These are phyloP conservation scores for Schmidtea mediterranea DNA, from an alignment of 1,140 invertebrate genomes.

Conservation along the genomic window DNA sequence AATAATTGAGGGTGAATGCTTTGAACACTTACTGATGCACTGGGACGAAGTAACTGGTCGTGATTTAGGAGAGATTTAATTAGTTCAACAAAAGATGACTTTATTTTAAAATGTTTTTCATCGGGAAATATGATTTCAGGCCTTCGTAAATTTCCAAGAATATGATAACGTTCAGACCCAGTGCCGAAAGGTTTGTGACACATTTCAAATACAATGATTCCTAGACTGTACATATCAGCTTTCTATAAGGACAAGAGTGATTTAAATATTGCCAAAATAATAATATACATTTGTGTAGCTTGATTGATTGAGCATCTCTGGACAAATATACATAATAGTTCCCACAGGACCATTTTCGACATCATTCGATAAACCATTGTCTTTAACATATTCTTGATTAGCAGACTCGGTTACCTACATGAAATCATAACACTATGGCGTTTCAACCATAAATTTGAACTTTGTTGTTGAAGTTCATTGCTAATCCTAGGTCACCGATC, in stretches of 20 bases:
- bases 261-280: not conserved
- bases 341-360: conserved; percentile 49
- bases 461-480: conserved; percentile 38
- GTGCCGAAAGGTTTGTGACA: conserved; percentile 50
- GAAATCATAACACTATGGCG: no score
- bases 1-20: no score
- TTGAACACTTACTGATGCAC: no score
- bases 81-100: no score
- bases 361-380: conserved; percentile 12
- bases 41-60: no score
- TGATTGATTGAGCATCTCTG: conserved; percentile 41
- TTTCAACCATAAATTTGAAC: conserved; percentile 16
- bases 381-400: no score
- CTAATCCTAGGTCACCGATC: conserved; percentile 86
- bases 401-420: no score
- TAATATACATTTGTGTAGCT: conserved; percentile 42
- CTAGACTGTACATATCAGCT: conserved; percentile 41
- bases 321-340: conserved; percentile 68
- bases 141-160: conserved; percentile 40
- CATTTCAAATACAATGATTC: conserved; percentile 39
- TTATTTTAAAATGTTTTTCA: conserved; percentile 16
- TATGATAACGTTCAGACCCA: conserved; percentile 55
- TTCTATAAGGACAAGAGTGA: conserved; percentile 34
- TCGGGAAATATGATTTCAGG: conserved; percentile 39
- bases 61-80: no score